Base-by-base conservation (phyloP, 2,888 invertebrate species). In the Microplitis manilae region DNA sequence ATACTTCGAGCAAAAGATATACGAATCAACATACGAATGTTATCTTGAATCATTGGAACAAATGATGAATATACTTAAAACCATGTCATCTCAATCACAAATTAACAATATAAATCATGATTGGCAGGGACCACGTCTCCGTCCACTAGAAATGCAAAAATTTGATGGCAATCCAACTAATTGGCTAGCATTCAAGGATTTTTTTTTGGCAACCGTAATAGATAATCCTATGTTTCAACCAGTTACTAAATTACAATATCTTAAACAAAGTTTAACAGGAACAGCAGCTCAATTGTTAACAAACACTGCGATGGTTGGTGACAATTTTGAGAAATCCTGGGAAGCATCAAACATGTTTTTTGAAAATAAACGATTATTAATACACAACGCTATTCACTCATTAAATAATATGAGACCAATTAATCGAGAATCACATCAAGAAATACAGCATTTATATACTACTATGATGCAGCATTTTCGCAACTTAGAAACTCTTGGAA, bases 321-420 rank as follows among this genome's bases (percentile, higher is more conserved):
- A 71, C 9, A 79, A 77, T 60, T 79, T 77, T 50, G 65, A 77
- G 41, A 73, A 73, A 20, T 65, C 73, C 1, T 79, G 77, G 73
- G 71, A 79, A 5, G 17, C 76, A 7, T 39, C 77, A 4, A 40
- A 65, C 8, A n/a, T 64, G 0, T 77, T 79, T 50, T 79, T 73
- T 13, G 76, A 77, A 67, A 79, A 73, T 59, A 60, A 77, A 17
- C 67, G 77, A 0, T 40, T 76, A 2, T 39, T 79, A 13, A 73
- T 73, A 1, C 50, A 77, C 9, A 73, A 75, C 6, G 65, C 79
- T 5, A 2, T 79, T 2, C 50, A 73, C 1, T 72, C 75, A 6
- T 41, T 76, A 1, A 59, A 73, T 1, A 8, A 74, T 5, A 5
- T 79, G 0, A 79, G 77, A 61, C 9, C 13, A 7, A 65, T 79